phyloP scores from a whole-genome alignment of 2,888 invertebrate genomes.

The Drosophila multiciliata region DNA sequence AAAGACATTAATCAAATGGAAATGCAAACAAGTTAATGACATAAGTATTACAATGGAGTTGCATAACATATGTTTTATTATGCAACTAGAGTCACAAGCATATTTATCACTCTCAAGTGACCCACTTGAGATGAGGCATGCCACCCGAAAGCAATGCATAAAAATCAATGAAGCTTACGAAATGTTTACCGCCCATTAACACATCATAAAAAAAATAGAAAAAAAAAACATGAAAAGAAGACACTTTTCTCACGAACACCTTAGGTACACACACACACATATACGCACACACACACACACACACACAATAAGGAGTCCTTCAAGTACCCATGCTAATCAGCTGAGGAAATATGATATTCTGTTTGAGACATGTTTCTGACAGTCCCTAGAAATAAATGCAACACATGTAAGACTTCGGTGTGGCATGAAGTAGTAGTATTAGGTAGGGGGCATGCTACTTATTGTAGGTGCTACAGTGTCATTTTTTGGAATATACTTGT shows the following conservation, averaged over 20 bases:
- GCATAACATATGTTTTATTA: constrained; percentile 11
- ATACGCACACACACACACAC: constrained; percentile 14
- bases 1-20: background rate
- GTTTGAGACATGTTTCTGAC: constrained; percentile 48
- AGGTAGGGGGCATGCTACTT: background rate
- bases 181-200: constrained; percentile 77
- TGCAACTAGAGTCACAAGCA: background rate
- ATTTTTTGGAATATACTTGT: constrained; percentile 11
- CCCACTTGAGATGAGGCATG: constrained; percentile 56
- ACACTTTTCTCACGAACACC: constrained; percentile 61
- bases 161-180: constrained; percentile 76
- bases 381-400: constrained; percentile 45
- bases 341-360: constrained; percentile 64
- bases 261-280: constrained; percentile 30
- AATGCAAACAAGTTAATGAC: background rate
- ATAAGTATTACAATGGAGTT: constrained; percentile 8
- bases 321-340: constrained; percentile 70
- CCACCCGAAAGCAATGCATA: constrained; percentile 52
- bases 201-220: constrained; percentile 51
- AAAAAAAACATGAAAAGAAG: constrained; percentile 20
- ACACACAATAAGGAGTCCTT: constrained; percentile 48
- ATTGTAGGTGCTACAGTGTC: constrained; percentile 17
- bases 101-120: constrained; percentile 38
- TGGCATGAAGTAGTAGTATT: constrained; percentile 10
- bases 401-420: constrained; percentile 71